phyloP scores from a whole-genome alignment of 2,113 vertebrate species.

The Tupaia tana region DNA sequence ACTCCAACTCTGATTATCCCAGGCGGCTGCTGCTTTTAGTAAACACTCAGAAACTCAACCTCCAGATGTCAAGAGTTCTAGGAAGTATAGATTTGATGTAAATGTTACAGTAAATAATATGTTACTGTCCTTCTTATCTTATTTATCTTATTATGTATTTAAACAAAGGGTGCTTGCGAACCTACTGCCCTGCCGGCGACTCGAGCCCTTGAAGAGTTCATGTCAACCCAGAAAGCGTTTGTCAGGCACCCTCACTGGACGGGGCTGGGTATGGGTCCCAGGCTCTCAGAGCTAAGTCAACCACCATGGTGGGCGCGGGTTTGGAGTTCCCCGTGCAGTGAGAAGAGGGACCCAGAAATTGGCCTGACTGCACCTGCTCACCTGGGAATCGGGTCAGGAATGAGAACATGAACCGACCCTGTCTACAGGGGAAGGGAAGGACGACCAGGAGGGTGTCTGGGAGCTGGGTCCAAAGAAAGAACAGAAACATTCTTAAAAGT shows the following conservation, averaged over 20 bases:
- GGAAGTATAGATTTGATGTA: conserved; percentile 23
- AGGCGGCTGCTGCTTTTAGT: conserved; percentile 30
- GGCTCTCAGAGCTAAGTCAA: neutral
- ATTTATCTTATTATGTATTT: conserved; percentile 20
- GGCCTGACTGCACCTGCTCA: no score
- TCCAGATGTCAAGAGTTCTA: conserved; percentile 58
- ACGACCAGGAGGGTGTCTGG: accelerated
- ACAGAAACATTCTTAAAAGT: neutral
- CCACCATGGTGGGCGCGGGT: neutral
- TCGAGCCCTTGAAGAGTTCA: neutral
- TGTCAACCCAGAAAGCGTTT: neutral
- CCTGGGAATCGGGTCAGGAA: neutral
- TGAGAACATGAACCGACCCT: neutral
- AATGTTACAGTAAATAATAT: neutral
- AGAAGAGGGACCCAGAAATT: neutral
- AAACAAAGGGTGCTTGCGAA: conserved; percentile 31
- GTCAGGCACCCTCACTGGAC: neutral
- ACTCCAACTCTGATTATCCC: neutral
- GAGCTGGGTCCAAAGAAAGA: neutral
- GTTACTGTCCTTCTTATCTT: neutral
- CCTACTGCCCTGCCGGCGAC: neutral
- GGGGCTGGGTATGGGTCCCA: neutral
- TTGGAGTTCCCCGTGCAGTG: neutral
- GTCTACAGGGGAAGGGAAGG: accelerated
- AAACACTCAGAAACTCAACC: conserved; percentile 52